Evolutionary conservation across 2,888 invertebrate species (phyloP), one percentile per base, ranked within the genome.

Genomic region (Atherix ibis): DNA sequence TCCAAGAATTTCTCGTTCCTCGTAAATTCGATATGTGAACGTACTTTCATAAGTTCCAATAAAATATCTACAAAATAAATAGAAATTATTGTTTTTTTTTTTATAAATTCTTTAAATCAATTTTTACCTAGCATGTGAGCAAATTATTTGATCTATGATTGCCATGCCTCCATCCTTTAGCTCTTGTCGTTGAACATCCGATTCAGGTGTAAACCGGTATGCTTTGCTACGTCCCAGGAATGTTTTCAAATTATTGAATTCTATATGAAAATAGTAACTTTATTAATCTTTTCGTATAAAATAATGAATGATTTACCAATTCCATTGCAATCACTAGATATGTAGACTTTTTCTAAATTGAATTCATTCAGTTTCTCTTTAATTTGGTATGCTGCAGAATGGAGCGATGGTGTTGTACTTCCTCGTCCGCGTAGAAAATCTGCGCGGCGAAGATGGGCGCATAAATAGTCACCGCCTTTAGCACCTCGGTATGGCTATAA

Each of bases 21-120:
- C 97, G 62, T 95, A 91, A 44, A 98, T 97, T 36, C 97, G 71
- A 56, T 83, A 94, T 0, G 94, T 79, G 59, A 95, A 97, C 1
- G 97, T 98, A 39, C 97, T 97, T 47, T 91, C 89, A 53, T 80
- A 73, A 0, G 89, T 91, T 8, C 97, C 97, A 25, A 92, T 70
- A 52, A 95, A 95, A 53, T 73, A 76, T 43, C 46, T 46, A 30
- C 9, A 29, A 33, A 26, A 16, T 14, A 14, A 12, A n/a, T n/a
- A 22, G 22, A 10, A 22, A 22, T 22, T 22, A 22, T 22, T 22
- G 12, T 29, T 29, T 17, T 16, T 9, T 13, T 30, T 30, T 27
- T 17, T 12, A 10, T 70, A 70, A 52, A 40, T 51, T 52, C 35
- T 33, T 36, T 33, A 35, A 40, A 22, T 8, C 22, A 22, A 22